Evolutionary conservation across 2,113 vertebrate genomes (phyloP).

Genomic region (Kobus ellipsiprymnus): DNA sequence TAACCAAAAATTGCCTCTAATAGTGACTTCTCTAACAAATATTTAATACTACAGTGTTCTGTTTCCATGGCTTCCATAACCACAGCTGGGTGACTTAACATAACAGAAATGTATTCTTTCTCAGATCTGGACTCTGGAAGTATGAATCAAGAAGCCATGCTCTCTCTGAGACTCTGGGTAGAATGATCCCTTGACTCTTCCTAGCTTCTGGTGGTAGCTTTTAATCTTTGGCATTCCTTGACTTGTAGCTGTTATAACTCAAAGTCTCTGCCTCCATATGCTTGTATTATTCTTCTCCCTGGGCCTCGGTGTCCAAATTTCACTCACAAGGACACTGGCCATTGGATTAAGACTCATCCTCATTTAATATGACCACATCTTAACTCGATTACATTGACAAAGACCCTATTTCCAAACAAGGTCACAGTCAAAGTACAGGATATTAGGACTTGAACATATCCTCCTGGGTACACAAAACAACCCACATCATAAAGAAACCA

Average conservation of each 20-base stretch:
- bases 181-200: background rate
- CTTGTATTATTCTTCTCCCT: background rate
- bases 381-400: background rate
- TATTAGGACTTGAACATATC: background rate
- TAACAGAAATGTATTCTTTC: background rate
- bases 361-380: background rate
- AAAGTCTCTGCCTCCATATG: background rate
- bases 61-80: background rate
- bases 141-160: background rate
- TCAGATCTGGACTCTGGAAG: background rate
- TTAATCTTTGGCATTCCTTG: background rate
- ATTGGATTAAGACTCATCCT: background rate
- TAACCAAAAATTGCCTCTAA: background rate
- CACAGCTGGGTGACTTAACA: background rate
- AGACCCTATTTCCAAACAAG: background rate
- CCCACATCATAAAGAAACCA: background rate
- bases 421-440: background rate
- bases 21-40: background rate
- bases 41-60: background rate
- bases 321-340: background rate
- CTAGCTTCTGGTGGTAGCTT: background rate
- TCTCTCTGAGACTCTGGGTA: background rate
- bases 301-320: background rate
- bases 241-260: background rate
- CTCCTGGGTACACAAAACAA: background rate